A percentile compares a stretch with the other conserved stretches of the same genome.
phyloP scores from a whole-genome alignment of 2,113 vertebrate species.

The Trogon melanurus region DNA sequence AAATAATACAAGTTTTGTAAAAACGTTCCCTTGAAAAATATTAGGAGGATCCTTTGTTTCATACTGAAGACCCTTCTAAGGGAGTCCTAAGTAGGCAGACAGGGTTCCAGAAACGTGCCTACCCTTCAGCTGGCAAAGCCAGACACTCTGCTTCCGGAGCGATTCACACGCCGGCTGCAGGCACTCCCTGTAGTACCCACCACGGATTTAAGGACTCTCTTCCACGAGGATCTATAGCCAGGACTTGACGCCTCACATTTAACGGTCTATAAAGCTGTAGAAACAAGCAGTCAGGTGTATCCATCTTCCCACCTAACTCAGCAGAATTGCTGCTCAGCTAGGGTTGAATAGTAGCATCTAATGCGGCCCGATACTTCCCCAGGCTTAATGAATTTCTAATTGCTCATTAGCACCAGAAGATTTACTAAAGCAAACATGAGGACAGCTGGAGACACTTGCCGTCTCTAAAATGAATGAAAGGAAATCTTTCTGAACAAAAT shows the following conservation, averaged over 20 bases:
- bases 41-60: too few relatives aligned
- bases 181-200: not conserved
- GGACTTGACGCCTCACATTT: not conserved
- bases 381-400: constrained; percentile 27
- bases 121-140: not conserved
- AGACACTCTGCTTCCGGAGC: not conserved
- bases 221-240: not conserved
- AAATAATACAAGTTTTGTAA: too few relatives aligned
- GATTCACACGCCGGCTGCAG: not conserved
- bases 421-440: constrained; percentile 25
- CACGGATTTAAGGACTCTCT: not conserved
- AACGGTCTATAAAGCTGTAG: not conserved
- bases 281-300: not conserved
- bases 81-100: not conserved
- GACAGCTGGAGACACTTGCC: not conserved
- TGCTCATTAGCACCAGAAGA: not conserved
- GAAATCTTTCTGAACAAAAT: not conserved
- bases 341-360: not conserved
- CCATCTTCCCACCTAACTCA: not conserved
- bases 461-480: not conserved
- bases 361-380: not conserved
- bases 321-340: not conserved
- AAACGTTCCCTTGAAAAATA: too few relatives aligned
- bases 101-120: not conserved
- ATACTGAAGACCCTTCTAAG: not conserved